phyloP scores from a whole-genome alignment of 2,113 vertebrate genomes.

The Callopanchax toddi region DNA sequence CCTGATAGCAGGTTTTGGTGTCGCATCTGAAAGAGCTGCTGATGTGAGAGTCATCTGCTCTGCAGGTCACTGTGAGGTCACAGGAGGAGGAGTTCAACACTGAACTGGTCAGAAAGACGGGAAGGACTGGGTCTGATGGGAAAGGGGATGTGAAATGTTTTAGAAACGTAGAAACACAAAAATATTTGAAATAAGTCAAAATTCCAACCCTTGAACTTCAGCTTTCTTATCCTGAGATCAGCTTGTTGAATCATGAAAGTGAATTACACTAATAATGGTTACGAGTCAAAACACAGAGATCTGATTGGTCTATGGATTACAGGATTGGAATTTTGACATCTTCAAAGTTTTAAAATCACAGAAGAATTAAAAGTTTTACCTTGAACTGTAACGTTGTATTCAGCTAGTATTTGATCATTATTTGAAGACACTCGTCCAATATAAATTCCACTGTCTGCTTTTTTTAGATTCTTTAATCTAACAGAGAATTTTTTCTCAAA shows the following conservation, averaged over 20 bases:
- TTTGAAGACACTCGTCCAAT: accelerated
- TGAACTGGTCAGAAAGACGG: too few species aligned
- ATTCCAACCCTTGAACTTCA: not conserved
- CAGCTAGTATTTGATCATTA: accelerated
- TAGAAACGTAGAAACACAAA: not conserved
- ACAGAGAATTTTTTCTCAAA: not conserved
- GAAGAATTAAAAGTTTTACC: conserved; percentile 16
- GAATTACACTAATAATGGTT: not conserved
- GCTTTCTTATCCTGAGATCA: not conserved
- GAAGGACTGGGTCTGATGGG: conserved; percentile 42
- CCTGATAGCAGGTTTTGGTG: not conserved
- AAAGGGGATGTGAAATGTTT: not conserved
- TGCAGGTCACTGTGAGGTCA: conserved; percentile 48
- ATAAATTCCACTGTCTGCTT: conserved; percentile 33
- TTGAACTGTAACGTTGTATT: conserved; percentile 28
- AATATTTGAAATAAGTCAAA: not conserved
- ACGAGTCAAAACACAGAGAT: not conserved
- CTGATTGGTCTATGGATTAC: too few species aligned
- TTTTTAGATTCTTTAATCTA: conserved; percentile 13
- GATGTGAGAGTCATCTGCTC: not conserved
- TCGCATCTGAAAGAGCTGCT: conserved; percentile 23
- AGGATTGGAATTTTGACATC: too few species aligned
- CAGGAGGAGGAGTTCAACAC: conserved; percentile 19
- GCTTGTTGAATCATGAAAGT: not conserved
- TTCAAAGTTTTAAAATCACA: too few species aligned